phyloP scores from a whole-genome alignment of 2,113 vertebrate species.

The Mesocricetus auratus region DNA sequence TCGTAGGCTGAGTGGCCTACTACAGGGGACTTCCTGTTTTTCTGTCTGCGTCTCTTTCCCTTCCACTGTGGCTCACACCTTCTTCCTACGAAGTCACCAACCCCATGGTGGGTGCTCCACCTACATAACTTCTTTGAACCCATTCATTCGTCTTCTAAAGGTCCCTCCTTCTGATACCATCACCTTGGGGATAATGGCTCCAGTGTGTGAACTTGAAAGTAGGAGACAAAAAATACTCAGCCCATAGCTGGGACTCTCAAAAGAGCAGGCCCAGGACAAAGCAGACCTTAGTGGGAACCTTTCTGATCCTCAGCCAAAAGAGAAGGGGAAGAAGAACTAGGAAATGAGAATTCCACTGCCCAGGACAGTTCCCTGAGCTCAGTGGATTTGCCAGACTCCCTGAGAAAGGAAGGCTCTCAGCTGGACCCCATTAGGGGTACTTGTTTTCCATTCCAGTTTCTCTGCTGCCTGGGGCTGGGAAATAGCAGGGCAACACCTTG shows the following conservation, averaged over 20 bases:
- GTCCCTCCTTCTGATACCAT: neutral
- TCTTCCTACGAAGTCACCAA: neutral
- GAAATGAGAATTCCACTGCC: conserved; percentile 39
- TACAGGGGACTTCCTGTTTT: neutral
- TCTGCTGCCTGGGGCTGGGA: conserved; percentile 48
- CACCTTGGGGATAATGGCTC: neutral
- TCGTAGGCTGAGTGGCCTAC: neutral
- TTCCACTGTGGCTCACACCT: neutral
- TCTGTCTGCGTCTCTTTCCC: neutral
- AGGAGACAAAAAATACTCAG: neutral
- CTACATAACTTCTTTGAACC: neutral
- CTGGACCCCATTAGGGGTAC: conserved; percentile 62
- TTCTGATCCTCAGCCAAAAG: neutral
- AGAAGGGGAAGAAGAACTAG: neutral
- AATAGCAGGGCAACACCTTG: neutral
- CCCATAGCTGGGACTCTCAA: neutral
- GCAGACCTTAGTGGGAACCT: neutral
- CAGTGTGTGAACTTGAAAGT: neutral
- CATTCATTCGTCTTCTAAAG: neutral
- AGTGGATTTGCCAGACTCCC: neutral
- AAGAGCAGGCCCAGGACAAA: neutral
- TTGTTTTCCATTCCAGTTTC: conserved; percentile 62
- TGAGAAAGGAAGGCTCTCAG: conserved; percentile 19
- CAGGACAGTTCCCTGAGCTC: neutral
- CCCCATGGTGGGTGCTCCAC: neutral